These are phyloP conservation scores for Strongylocentrotus purpuratus DNA, from an alignment of 35 echinoderm and acorn worm species.

Conservation along the genomic window DNA sequence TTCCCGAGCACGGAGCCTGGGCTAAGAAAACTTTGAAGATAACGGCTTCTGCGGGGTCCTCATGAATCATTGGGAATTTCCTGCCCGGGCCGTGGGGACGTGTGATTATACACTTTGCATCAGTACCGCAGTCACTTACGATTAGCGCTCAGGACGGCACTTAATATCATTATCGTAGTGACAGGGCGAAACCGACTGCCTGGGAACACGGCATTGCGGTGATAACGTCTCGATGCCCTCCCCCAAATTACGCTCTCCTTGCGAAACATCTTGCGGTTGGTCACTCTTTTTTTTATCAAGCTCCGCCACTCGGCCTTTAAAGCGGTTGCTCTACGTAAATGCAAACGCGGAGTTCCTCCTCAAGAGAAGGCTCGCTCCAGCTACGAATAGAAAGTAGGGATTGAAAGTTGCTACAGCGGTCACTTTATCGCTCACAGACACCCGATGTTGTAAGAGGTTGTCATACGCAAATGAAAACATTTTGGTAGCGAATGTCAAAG, in stretches of 20 bases:
- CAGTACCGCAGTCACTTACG: slow-evolving; percentile 1
- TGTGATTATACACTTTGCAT: slow-evolving; percentile 48
- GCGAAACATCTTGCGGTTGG: not conserved
- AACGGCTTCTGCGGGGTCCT: slow-evolving; percentile 14
- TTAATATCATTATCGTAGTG: slow-evolving; percentile 43
- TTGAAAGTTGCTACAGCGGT: slow-evolving; percentile 8
- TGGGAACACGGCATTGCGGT: not conserved
- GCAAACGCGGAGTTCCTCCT: not conserved
- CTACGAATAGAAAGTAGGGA: not conserved
- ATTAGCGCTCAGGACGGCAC: not conserved
- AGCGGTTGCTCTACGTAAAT: not conserved
- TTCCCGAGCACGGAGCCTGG: slow-evolving; percentile 37
- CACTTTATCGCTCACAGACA: not conserved
- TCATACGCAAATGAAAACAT: slow-evolving; percentile 18
- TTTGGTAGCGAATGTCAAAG: not conserved
- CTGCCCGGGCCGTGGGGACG: slow-evolving; percentile 2
- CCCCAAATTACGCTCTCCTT: not conserved
- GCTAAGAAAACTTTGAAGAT: slow-evolving; percentile 39
- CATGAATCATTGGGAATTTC: slow-evolving; percentile 51
- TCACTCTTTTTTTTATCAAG: slow-evolving; percentile 13
- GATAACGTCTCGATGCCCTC: slow-evolving; percentile 19
- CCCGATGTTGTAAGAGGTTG: not conserved
- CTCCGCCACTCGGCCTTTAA: not conserved
- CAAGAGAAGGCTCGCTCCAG: not conserved
- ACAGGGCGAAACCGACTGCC: slow-evolving; percentile 17